phyloP scores from a whole-genome alignment of 2,888 invertebrate genomes.

The Oscheius myriophilus region DNA sequence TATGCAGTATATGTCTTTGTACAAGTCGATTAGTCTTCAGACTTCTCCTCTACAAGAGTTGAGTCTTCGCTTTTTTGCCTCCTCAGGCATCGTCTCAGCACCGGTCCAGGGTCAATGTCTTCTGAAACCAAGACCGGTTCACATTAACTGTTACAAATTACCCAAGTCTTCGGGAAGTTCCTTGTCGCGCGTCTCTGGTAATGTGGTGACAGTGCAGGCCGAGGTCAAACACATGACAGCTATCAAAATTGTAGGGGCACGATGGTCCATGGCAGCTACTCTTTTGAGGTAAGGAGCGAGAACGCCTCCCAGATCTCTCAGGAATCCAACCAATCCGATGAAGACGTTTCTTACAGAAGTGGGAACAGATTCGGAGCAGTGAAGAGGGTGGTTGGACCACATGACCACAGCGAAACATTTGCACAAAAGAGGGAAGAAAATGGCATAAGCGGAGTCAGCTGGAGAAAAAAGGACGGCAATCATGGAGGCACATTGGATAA shows the following conservation, averaged over 20 bases:
- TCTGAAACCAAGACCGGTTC: constrained; percentile 8
- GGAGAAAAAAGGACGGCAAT: constrained; percentile 34
- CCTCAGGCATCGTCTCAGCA: not conserved
- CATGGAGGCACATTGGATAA: constrained; percentile 40
- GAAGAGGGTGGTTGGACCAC: constrained; percentile 64
- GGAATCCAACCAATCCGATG: constrained; percentile 58
- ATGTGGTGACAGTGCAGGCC: constrained; percentile 38
- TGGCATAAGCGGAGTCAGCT: constrained; percentile 30
- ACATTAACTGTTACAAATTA: constrained; percentile 17
- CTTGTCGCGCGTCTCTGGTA: constrained; percentile 62
- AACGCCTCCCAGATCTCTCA: constrained; percentile 67
- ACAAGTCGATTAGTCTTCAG: not conserved
- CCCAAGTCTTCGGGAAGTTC: constrained; percentile 58
- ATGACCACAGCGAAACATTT: constrained; percentile 64
- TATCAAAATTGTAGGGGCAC: constrained; percentile 56
- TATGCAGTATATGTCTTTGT: constrained; percentile 1
- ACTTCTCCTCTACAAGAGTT: not conserved
- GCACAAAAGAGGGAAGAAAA: constrained; percentile 62
- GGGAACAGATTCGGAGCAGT: constrained; percentile 54
- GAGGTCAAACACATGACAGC: constrained; percentile 54
- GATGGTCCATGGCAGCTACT: constrained; percentile 43
- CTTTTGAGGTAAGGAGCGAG: constrained; percentile 64
- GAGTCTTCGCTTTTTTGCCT: not conserved
- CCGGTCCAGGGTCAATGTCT: constrained; percentile 24
- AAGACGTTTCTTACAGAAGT: constrained; percentile 65